Conservation (phyloP, 2,888 invertebrate species). For the Uropetala carovei region DNA sequence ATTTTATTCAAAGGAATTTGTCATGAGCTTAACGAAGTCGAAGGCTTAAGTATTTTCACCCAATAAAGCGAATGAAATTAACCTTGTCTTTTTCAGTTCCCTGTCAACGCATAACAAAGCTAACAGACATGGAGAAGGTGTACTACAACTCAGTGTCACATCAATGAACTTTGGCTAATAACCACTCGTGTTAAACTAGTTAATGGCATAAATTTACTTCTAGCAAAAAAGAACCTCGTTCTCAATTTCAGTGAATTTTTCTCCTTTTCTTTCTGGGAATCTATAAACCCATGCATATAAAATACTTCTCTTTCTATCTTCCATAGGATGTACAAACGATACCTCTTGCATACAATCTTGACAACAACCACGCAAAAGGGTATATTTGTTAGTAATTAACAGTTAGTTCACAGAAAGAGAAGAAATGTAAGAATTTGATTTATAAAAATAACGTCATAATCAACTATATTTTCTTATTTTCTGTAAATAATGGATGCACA, state of each 20-base stretch:
- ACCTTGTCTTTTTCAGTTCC: neutral
- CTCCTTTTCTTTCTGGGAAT: neutral
- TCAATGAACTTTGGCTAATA: neutral
- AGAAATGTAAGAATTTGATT: no score
- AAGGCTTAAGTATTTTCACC: neutral
- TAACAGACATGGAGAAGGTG: neutral
- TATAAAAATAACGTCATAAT: no score
- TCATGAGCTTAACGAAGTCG: neutral
- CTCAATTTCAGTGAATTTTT: neutral
- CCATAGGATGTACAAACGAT: no score
- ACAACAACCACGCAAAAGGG: no score
- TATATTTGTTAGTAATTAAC: no score
- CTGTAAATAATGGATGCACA: no score
- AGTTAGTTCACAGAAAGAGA: no score
- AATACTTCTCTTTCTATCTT: no score
- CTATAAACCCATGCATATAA: no score
- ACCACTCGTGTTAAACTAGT: neutral
- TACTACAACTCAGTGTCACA: neutral
- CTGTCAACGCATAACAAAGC: neutral
- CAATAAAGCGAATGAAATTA: slow-evolving; percentile 19
- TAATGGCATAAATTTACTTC: neutral
- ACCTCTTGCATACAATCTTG: no score
- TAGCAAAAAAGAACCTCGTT: neutral
- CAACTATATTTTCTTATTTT: no score
- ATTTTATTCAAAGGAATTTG: slow-evolving; percentile 15